Base-by-base conservation (phyloP, 2,888 invertebrate genomes). In the Noctua comes region DNA sequence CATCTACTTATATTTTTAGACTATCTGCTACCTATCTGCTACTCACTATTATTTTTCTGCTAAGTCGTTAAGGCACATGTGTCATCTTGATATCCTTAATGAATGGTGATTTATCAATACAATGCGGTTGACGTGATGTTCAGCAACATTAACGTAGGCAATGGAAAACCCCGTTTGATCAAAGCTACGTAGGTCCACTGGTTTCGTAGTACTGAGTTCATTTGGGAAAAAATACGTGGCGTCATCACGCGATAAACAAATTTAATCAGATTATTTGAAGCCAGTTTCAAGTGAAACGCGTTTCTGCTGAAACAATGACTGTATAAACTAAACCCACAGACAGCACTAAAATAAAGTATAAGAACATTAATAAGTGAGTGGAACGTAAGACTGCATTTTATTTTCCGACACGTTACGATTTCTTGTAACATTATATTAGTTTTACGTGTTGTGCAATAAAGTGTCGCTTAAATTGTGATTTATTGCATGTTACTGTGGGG, bases 241-340 rank as follows among this genome's bases (percentile, higher is more conserved):
- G 79, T 76, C 85, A 75, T 72, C 13, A 27, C n/a, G 46, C 71
- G 75, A 80, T 77, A 83, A 48, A 24, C n/a, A 71, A 73, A 70
- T 83, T 75, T 76, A 77, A 77, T 83, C 80, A 73, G 73, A 77
- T 73, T 77, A 83, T 85, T 59, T 82, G 65, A 62, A 70, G 75
- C 57, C 48, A 66, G 66, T 48, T 75, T 73, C 69, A 69, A 70
- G 51, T 48, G 36, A 70, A 82, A 31, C 59, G 43, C n/a, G 48
- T 68, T 77, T 74, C 64, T 69, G 59, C 68, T 59, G 31, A 71
- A 72, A 69, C 71, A 59, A 46, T 69, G 77, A 43, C 24, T 72
- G 62, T 68, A 13, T 40, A 18, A 21, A 18, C 57, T 54, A 24
- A 57, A 21, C 66, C 48, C 73, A 62, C 65, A 57, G 48, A 18